These are phyloP conservation scores for Drosophila prosaltans DNA, from an alignment of 1,140 invertebrate genomes.

Conservation along the genomic window DNA sequence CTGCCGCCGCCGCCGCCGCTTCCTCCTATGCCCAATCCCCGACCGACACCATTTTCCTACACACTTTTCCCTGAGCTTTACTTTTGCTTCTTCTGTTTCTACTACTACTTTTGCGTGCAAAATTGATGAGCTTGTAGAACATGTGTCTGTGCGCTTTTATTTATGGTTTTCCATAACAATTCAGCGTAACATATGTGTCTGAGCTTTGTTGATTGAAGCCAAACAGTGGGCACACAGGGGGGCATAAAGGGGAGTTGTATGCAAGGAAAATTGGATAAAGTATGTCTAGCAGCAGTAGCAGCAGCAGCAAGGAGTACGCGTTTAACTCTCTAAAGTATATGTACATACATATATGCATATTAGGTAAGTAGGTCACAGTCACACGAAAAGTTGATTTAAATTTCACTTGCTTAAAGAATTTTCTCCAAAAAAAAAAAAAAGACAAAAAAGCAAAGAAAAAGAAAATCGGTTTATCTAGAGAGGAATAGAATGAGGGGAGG, in stretches of 20 bases:
- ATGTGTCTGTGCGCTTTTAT: conserved; percentile 77
- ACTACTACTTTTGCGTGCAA: conserved; percentile 36
- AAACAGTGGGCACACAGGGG: conserved; percentile 14
- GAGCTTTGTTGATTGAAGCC: conserved; percentile 70
- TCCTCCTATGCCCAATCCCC: neutral
- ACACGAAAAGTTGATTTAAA: conserved; percentile 9
- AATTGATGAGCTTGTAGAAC: conserved; percentile 79
- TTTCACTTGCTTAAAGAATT: conserved; percentile 3
- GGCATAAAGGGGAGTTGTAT: neutral
- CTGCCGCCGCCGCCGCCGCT: neutral
- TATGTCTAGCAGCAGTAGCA: conserved; percentile 15
- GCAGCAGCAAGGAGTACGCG: neutral
- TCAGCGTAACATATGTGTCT: conserved; percentile 71
- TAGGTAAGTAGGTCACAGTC: conserved; percentile 22
- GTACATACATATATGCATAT: conserved; percentile 3
- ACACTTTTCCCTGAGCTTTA: neutral
- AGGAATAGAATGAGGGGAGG: too few species aligned
- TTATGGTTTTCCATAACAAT: conserved; percentile 81
- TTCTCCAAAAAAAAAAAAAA: too few species aligned
- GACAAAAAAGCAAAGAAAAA: neutral
- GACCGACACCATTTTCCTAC: conserved; percentile 7
- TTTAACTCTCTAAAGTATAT: conserved; percentile 7
- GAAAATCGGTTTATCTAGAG: neutral
- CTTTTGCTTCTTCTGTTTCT: conserved; percentile 13
- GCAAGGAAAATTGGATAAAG: conserved; percentile 23